Evolutionary conservation across 2,888 invertebrate species (phyloP).

Genomic region (Tetramorium bicarinatum): DNA sequence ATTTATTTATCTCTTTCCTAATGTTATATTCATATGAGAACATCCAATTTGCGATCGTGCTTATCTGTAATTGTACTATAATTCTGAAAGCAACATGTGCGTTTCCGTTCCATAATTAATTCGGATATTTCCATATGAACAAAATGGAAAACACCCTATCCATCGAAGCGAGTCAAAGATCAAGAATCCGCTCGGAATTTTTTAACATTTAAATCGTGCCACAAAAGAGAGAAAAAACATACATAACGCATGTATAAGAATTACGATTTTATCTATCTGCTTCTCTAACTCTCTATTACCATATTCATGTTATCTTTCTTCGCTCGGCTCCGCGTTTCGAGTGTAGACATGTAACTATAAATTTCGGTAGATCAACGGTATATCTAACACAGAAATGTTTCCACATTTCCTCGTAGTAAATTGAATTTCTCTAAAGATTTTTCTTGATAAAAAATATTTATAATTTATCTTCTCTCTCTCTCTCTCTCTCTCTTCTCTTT

Average conservation of each 20-base stretch:
- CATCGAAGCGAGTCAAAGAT: slow-evolving; percentile 51
- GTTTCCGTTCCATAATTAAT: slow-evolving; percentile 49
- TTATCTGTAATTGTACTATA: not conserved
- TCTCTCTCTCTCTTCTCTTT: not conserved
- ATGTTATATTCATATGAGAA: not conserved
- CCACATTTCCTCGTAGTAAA: not conserved
- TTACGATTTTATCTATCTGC: slow-evolving; percentile 45
- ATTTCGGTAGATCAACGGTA: slow-evolving; percentile 24
- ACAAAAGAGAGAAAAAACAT: not conserved
- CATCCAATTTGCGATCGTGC: not conserved
- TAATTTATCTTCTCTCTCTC: not conserved
- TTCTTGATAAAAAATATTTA: not conserved
- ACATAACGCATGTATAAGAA: slow-evolving; percentile 34
- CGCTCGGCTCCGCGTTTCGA: slow-evolving; percentile 10
- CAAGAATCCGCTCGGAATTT: slow-evolving; percentile 56
- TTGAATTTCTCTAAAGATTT: not conserved
- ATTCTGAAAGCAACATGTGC: not conserved
- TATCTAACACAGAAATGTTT: slow-evolving; percentile 2
- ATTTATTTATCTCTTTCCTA: not conserved
- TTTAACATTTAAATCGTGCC: slow-evolving; percentile 59
- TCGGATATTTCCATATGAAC: slow-evolving; percentile 34
- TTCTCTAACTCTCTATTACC: slow-evolving; percentile 29
- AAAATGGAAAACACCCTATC: slow-evolving; percentile 37
- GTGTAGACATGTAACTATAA: slow-evolving; percentile 11
- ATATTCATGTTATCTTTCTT: slow-evolving; percentile 41